A percentile compares a stretch with the other conserved stretches of the same genome.
Evolutionary conservation across 2,888 invertebrate species (phyloP).

Genomic region (Creontiades dilutus): DNA sequence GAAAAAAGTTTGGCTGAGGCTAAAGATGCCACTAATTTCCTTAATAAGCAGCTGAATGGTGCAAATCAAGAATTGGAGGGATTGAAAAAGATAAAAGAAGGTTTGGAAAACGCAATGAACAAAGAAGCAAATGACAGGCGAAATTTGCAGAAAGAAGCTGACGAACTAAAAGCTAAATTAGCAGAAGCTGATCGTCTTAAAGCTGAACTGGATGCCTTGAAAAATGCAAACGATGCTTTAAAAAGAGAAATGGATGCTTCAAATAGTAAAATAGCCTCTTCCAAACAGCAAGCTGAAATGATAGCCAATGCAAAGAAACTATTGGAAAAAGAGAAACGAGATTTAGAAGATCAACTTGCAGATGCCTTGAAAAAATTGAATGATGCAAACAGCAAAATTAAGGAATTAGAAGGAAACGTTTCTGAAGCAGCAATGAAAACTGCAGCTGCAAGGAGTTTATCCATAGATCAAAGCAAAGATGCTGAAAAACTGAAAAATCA

Average conservation of each 20-base stretch:
- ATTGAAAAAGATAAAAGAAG: constrained; percentile 65
- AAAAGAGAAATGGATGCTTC: constrained; percentile 46
- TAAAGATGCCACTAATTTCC: not conserved
- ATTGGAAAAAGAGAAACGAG: constrained; percentile 51
- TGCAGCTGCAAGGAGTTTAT: constrained; percentile 27
- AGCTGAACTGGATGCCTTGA: not conserved
- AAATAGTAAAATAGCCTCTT: constrained; percentile 22
- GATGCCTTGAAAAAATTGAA: not conserved
- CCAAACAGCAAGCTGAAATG: constrained; percentile 42
- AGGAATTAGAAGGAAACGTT: constrained; percentile 36
- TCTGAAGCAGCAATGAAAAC: not conserved
- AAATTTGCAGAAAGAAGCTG: constrained; percentile 23
- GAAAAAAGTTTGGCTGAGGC: constrained; percentile 56
- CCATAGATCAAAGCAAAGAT: constrained; percentile 48
- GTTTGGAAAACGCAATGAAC: constrained; percentile 41
- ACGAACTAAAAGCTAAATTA: constrained; percentile 55
- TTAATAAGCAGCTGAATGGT: constrained; percentile 41
- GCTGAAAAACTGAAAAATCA: constrained; percentile 62
- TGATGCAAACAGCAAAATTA: constrained; percentile 29
- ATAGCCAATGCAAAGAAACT: not conserved
- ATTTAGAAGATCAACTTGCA: constrained; percentile 53
- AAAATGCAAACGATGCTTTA: constrained; percentile 32
- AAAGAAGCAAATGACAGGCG: constrained; percentile 22
- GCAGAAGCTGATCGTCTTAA: constrained; percentile 51
- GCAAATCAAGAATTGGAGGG: constrained; percentile 39